Conservation (phyloP, 2,888 invertebrate species). For the Siphonodentalium dalli region DNA sequence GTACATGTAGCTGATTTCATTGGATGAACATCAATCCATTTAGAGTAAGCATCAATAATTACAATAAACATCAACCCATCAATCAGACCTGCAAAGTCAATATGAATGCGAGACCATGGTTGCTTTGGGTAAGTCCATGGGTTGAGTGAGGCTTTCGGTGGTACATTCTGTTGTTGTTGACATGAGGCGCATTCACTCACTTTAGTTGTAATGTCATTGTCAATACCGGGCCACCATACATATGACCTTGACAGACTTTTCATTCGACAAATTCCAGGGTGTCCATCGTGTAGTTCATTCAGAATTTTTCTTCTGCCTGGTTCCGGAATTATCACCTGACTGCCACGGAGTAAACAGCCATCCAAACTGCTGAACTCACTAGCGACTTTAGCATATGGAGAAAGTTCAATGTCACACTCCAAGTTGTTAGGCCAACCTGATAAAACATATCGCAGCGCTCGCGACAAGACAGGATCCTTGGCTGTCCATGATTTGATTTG, state of each 20-base stretch:
- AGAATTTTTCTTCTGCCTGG: neutral
- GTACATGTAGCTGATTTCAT: slow-evolving; percentile 24
- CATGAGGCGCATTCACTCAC: slow-evolving; percentile 27
- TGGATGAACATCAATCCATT: slow-evolving; percentile 31
- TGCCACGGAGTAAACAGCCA: too few relatives aligned
- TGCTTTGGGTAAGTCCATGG: slow-evolving; percentile 39
- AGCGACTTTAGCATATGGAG: too few relatives aligned
- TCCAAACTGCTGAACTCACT: too few relatives aligned
- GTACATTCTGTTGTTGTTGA: slow-evolving; percentile 20
- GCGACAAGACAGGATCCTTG: too few relatives aligned
- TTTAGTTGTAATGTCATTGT: slow-evolving; percentile 19
- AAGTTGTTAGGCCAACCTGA: too few relatives aligned
- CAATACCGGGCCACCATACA: slow-evolving; percentile 37
- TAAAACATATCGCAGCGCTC: too few relatives aligned
- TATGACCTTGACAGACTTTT: slow-evolving; percentile 31
- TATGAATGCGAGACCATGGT: slow-evolving; percentile 41
- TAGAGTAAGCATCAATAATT: slow-evolving; percentile 34
- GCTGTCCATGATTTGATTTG: too few relatives aligned
- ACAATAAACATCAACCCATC: slow-evolving; percentile 30
- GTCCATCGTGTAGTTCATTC: slow-evolving; percentile 20
- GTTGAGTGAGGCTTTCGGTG: slow-evolving; percentile 36
- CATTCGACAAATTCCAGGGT: slow-evolving; percentile 33
- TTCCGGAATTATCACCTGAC: neutral
- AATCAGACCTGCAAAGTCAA: slow-evolving; percentile 41
- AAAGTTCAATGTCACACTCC: too few relatives aligned